These are phyloP conservation scores for Paracyclopina nana DNA, from an alignment of 1,140 invertebrate genomes.

Conservation along the genomic window DNA sequence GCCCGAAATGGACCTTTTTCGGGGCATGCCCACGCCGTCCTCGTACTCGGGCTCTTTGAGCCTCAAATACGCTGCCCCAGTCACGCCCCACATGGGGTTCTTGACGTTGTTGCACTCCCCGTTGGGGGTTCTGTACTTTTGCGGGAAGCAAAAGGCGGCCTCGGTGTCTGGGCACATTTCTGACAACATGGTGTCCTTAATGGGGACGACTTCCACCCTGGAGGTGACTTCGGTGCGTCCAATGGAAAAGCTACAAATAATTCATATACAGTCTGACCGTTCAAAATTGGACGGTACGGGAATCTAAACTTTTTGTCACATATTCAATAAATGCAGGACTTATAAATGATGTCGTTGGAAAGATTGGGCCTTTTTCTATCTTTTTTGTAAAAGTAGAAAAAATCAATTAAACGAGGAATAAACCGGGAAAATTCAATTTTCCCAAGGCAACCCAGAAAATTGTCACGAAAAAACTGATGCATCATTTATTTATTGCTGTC, in stretches of 20 bases:
- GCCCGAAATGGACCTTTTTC: not conserved
- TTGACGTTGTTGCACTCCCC: slow-evolving; percentile 88
- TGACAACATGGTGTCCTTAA: slow-evolving; percentile 13
- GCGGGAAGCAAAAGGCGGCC: slow-evolving; percentile 11
- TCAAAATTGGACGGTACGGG: no score
- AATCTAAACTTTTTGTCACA: no score
- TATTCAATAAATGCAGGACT: no score
- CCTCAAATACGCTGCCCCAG: slow-evolving; percentile 49
- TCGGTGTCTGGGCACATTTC: slow-evolving; percentile 13
- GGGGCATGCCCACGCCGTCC: slow-evolving; percentile 31
- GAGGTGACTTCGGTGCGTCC: slow-evolving; percentile 1
- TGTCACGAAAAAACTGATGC: no score
- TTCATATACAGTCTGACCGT: not conserved
- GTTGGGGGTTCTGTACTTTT: slow-evolving; percentile 31
- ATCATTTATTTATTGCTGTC: no score
- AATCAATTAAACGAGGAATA: not conserved
- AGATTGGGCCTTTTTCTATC: no score
- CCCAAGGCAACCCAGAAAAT: no score
- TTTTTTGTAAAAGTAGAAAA: no score
- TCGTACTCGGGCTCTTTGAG: slow-evolving; percentile 54
- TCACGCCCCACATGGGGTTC: slow-evolving; percentile 61
- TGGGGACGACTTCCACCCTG: not conserved
- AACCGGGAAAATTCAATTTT: no score
- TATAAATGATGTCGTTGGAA: no score
- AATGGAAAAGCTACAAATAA: not conserved